These are phyloP conservation scores for Acestrorhynchus altus DNA, from an alignment of 2,797 vertebrate genomes.

Conservation along the genomic window DNA sequence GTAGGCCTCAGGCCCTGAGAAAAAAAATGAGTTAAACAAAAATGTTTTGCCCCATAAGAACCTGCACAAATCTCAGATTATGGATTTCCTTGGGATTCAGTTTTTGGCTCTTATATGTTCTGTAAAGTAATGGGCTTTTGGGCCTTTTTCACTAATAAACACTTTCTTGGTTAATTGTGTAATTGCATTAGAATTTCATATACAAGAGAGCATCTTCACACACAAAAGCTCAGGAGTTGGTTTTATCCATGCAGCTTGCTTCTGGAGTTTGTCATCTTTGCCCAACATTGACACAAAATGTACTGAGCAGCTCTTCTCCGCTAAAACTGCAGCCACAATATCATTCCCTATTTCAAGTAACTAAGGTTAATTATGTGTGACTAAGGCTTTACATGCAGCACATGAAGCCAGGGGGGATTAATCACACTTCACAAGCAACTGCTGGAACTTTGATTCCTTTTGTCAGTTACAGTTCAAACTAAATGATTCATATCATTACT, in stretches of 20 bases:
- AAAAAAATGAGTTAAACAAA: neutral
- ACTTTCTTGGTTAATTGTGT: neutral
- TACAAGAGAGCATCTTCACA: neutral
- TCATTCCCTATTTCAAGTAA: neutral
- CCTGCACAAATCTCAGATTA: neutral
- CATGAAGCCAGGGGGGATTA: neutral
- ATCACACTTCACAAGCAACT: neutral
- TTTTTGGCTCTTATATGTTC: too few relatives aligned
- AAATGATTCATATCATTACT: neutral
- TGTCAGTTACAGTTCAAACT: neutral
- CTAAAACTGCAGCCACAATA: neutral
- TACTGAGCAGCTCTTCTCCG: too few relatives aligned
- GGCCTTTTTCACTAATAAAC: neutral
- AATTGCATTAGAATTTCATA: neutral
- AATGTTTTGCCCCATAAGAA: neutral
- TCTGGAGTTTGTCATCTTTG: neutral
- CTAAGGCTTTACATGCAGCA: neutral
- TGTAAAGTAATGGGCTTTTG: too few relatives aligned
- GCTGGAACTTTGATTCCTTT: neutral
- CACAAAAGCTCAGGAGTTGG: too few relatives aligned
- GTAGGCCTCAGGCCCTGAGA: neutral
- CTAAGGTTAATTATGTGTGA: neutral
- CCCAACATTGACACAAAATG: neutral
- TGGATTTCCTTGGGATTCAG: neutral
- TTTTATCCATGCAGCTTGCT: too few relatives aligned